Evolutionary conservation across 2,888 invertebrate species (phyloP).

Genomic region (Lepidochrysops patricia): DNA sequence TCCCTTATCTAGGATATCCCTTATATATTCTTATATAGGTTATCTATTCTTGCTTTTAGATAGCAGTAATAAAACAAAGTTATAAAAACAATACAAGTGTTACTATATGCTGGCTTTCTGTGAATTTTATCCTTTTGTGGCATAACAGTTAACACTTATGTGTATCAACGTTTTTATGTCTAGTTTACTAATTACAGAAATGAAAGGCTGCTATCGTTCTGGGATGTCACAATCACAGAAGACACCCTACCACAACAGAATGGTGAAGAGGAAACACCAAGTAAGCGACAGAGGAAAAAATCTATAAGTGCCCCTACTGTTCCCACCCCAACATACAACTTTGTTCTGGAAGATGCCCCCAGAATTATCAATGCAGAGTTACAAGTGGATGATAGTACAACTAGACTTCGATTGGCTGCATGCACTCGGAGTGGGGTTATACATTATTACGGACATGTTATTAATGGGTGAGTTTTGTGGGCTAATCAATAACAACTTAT

Average conservation of each 20-base stretch:
- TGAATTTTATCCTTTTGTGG: too few relatives aligned
- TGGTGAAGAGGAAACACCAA: slow-evolving; percentile 46
- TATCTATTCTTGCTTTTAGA: too few relatives aligned
- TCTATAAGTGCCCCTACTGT: slow-evolving; percentile 30
- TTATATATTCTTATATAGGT: too few relatives aligned
- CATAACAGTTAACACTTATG: too few relatives aligned
- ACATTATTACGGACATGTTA: slow-evolving; percentile 83
- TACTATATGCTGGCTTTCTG: too few relatives aligned
- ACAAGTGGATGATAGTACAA: slow-evolving; percentile 64
- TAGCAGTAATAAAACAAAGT: too few relatives aligned
- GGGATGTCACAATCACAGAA: slow-evolving; percentile 56
- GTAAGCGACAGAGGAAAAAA: slow-evolving; percentile 50
- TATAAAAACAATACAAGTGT: too few relatives aligned
- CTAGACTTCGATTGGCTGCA: slow-evolving; percentile 64
- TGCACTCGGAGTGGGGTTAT: slow-evolving; percentile 85
- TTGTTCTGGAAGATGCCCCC: slow-evolving; percentile 82
- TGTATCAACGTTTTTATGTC: too few relatives aligned
- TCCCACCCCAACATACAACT: slow-evolving; percentile 60
- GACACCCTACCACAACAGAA: slow-evolving; percentile 42
- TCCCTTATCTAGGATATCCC: too few relatives aligned
- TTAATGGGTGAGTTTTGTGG: slow-evolving; percentile 78
- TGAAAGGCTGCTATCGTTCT: slow-evolving; percentile 62
- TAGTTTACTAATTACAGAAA: slow-evolving; percentile 38
- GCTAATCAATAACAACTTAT: too few relatives aligned
- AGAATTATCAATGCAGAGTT: slow-evolving; percentile 60